Percentiles rank a stretch among this genome's conserved stretches.
phyloP scores from a whole-genome alignment of 1,140 invertebrate species.

The Asobara japonica region DNA sequence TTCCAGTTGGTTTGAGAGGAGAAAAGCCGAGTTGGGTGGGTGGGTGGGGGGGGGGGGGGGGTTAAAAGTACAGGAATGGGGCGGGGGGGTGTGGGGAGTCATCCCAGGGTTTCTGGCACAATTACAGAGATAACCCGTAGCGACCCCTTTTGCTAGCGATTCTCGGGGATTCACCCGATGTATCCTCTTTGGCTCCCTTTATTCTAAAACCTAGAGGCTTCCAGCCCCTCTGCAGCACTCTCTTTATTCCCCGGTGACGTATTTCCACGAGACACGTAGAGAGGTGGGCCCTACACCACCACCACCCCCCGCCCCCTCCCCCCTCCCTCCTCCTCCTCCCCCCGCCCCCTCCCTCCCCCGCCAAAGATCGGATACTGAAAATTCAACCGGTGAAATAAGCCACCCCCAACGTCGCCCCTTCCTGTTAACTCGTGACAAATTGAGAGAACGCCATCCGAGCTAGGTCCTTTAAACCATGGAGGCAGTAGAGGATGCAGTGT shows the following conservation, averaged over 20 bases:
- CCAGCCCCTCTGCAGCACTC: background rate
- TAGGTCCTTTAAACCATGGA: slow-evolving; percentile 25
- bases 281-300: too few species aligned
- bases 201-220: background rate
- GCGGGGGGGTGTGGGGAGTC: background rate
- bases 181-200: background rate
- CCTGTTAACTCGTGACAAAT: slow-evolving; percentile 50
- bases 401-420: background rate
- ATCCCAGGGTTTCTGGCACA: slow-evolving; percentile 26
- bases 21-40: slow-evolving; percentile 18
- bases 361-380: slow-evolving; percentile 26
- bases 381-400: slow-evolving; percentile 3
- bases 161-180: background rate
- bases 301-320: too few species aligned
- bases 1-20: slow-evolving; percentile 21
- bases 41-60: background rate
- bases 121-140: slow-evolving; percentile 36
- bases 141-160: background rate
- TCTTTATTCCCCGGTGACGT: background rate
- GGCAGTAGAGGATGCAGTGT: background rate
- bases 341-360: too few species aligned
- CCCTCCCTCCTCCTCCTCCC: too few species aligned
- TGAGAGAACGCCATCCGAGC: slow-evolving; percentile 39
- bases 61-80: background rate
- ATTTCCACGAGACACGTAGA: slow-evolving; percentile 13